These are phyloP conservation scores for Bubo bubo DNA, from an alignment of 2,113 vertebrate species.

Conservation along the genomic window DNA sequence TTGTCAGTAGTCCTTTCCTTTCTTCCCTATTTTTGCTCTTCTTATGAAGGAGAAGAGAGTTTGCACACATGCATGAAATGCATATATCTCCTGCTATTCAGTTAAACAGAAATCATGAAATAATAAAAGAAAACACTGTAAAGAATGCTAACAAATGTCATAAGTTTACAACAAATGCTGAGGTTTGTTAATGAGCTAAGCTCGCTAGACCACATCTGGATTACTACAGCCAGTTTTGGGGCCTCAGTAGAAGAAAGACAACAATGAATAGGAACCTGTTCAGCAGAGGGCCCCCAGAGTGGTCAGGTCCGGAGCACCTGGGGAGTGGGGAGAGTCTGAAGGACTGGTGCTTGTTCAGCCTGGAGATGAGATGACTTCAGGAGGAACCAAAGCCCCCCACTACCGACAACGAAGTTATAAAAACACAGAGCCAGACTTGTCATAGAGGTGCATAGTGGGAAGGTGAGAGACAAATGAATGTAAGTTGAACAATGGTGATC, in stretches of 20 bases:
- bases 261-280: neutral
- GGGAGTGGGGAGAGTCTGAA: neutral
- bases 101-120: neutral
- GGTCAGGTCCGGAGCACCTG: neutral
- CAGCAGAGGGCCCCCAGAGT: neutral
- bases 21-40: neutral
- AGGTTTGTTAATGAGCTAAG: neutral
- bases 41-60: neutral
- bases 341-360: neutral
- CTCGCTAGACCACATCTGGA: neutral
- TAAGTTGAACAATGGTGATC: fast-evolving
- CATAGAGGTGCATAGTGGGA: neutral
- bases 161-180: neutral
- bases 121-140: neutral
- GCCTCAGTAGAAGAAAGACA: neutral
- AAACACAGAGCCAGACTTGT: neutral
- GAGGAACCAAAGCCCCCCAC: neutral
- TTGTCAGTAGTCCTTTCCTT: neutral
- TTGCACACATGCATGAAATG: neutral
- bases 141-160: neutral
- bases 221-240: neutral
- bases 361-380: neutral
- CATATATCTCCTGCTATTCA: neutral
- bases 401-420: neutral
- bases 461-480: fast-evolving